phyloP scores from a whole-genome alignment of 1,140 invertebrate genomes.

The Leptonema lineaticorne region DNA sequence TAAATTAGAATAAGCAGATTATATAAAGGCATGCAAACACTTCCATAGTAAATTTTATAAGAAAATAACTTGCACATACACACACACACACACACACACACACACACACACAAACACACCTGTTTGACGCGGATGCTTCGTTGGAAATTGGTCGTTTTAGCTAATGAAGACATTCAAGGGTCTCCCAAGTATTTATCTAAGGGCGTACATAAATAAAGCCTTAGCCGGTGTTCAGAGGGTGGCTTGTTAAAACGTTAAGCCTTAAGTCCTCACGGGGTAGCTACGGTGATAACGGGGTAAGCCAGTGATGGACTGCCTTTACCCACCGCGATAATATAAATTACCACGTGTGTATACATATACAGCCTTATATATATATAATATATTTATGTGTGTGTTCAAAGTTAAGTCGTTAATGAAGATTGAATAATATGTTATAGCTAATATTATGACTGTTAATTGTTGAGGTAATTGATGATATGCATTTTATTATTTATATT shows the following conservation, averaged over 20 bases:
- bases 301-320: slow-evolving; percentile 38
- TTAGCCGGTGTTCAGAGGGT: slow-evolving; percentile 8
- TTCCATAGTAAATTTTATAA: no score
- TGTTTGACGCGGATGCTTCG: slow-evolving; percentile 19
- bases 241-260: slow-evolving; percentile 24
- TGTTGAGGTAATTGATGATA: no score
- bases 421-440: no score
- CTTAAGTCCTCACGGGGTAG: slow-evolving; percentile 24
- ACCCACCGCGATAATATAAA: neutral
- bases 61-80: no score
- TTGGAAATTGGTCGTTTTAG: slow-evolving; percentile 24
- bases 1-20: no score
- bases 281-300: slow-evolving; percentile 37
- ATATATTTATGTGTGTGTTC: neutral
- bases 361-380: neutral
- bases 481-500: no score
- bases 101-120: slow-evolving; percentile 17
- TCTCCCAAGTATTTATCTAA: slow-evolving; percentile 29
- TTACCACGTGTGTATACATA: neutral
- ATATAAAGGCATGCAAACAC: no score
- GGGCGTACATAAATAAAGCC: slow-evolving; percentile 36
- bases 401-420: neutral
- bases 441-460: no score
- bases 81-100: no score
- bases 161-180: slow-evolving; percentile 32